Conservation (phyloP, 2,888 invertebrate genomes). For the Diaprepes abbreviatus region DNA sequence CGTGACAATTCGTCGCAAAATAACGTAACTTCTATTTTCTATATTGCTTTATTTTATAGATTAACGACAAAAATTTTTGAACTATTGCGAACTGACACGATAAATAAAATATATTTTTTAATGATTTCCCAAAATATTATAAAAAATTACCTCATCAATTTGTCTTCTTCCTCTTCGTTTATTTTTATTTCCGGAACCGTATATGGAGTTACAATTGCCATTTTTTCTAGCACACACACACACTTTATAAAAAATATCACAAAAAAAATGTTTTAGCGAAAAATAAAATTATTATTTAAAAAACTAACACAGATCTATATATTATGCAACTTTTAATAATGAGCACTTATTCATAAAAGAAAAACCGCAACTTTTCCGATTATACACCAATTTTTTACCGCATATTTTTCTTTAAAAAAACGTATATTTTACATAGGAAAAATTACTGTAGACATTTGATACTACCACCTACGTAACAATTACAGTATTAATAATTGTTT, state of each 20-base stretch:
- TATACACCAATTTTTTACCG: neutral
- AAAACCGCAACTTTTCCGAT: neutral
- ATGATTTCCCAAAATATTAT: too few species aligned
- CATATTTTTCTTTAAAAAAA: neutral
- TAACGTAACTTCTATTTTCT: too few species aligned
- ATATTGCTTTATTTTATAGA: too few species aligned
- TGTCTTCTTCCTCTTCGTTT: constrained; percentile 38
- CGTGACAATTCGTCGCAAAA: too few species aligned
- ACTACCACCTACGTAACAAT: constrained; percentile 16
- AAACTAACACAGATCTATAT: neutral
- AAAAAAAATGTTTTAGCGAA: neutral
- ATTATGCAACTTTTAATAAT: neutral
- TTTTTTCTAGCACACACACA: neutral
- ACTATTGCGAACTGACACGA: too few species aligned
- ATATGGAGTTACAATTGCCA: constrained; percentile 39
- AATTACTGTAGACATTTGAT: neutral
- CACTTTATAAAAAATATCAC: neutral
- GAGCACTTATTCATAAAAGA: neutral
- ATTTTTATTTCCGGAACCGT: constrained; percentile 30
- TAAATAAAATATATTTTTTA: too few species aligned
- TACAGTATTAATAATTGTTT: too few species aligned
- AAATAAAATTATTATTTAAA: neutral
- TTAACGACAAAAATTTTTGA: too few species aligned
- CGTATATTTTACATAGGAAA: constrained; percentile 5
- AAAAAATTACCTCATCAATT: constrained; percentile 39